Evolutionary conservation across 2,797 vertebrate species (phyloP), one percentile per base, ranked within the genome.

Genomic region (Tiaroga cobitis): DNA sequence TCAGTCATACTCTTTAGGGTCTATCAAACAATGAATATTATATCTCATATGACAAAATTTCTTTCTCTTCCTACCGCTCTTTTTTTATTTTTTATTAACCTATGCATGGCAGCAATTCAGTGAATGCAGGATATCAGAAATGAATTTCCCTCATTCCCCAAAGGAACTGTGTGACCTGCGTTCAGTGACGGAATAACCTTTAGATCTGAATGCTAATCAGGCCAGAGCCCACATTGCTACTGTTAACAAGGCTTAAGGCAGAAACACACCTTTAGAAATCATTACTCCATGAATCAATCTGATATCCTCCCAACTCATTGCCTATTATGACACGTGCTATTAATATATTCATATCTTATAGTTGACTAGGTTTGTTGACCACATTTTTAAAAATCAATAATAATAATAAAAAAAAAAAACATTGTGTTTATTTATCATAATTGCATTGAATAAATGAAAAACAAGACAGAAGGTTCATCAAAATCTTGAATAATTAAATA

Each of bases 131-230:
- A 37, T 76, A 76, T 18, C 51, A 76, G 51, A 77, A 77, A 77
- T 77, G 18, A 59, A 77, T 77, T 59, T 56, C 32, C 51, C 32
- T 59, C 32, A 77, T 24, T 18, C 74, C 51, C 51, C 32, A 37
- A 65, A 77, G 51, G 51, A 34, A n/a, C 16, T 16, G 19, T 34
- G 34, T 39, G 54, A 34, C 11, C 74, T 5, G 32, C 24, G 32
- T 59, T 77, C 74, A 39, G 32, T 59, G 34, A 77, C 1, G 13
- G 74, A 77, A 77, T 84, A 78, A 78, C 82, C 74, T 84, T 84
- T 84, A 84, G 63, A 75, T 68, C 63, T 37, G 43, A 78, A 84
- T 84, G 82, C 82, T 78, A 84, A 84, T 69, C 73, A 69, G 73
- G 37, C 37, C 65, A 69, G 82, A 69, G 41, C 49, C 41, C 61